Percentiles rank a stretch among this genome's conserved stretches.
Evolutionary conservation across 2,888 invertebrate genomes (phyloP).

Genomic region (Electrophaes corylata): DNA sequence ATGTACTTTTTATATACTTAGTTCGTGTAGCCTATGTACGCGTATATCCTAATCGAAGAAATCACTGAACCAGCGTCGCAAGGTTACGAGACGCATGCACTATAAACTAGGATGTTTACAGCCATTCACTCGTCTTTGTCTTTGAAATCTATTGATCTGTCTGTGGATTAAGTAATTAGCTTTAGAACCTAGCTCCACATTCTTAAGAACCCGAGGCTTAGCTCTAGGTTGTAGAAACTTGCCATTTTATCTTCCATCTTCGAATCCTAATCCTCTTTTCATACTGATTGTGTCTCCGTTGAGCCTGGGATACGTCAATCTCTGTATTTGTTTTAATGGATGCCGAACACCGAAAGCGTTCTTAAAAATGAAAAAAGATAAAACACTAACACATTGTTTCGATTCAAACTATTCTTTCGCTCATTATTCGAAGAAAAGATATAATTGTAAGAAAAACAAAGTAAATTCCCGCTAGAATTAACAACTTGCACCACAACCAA

Average conservation of each 20-base stretch:
- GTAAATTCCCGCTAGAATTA: constrained; percentile 37
- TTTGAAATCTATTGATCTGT: constrained; percentile 37
- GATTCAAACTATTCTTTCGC: not conserved
- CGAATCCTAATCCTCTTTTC: constrained; percentile 7
- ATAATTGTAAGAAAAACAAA: not conserved
- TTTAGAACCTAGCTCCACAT: too few relatives aligned
- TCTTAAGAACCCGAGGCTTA: not conserved
- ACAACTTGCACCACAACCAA: constrained; percentile 39
- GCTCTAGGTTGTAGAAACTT: not conserved
- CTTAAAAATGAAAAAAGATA: not conserved
- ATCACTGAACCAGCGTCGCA: constrained; percentile 32
- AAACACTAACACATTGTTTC: too few relatives aligned
- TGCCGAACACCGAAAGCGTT: not conserved
- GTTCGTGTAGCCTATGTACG: too few relatives aligned
- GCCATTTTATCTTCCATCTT: not conserved
- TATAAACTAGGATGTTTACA: constrained; percentile 52
- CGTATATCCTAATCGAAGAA: not conserved
- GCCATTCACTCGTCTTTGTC: constrained; percentile 48
- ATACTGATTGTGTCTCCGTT: not conserved
- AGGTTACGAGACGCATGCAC: constrained; percentile 49
- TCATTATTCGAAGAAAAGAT: not conserved
- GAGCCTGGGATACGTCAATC: not conserved
- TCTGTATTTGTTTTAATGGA: not conserved
- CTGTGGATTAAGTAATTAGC: constrained; percentile 43
- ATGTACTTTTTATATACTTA: too few relatives aligned